These are phyloP conservation scores for Polyommatus icarus DNA, from an alignment of 2,888 invertebrate species.

Conservation along the genomic window DNA sequence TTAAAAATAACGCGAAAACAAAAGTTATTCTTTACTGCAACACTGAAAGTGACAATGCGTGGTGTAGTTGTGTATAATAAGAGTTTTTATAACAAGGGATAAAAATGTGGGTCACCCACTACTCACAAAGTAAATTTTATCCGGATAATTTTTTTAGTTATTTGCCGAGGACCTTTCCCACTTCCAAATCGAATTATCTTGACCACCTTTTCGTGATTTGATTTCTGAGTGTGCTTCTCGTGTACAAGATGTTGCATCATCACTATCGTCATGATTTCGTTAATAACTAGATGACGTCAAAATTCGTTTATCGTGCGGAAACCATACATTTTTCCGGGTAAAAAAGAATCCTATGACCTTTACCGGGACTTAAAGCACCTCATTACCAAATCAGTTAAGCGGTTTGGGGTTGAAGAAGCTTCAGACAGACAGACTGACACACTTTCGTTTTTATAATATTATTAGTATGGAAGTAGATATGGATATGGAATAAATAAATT, in stretches of 20 bases:
- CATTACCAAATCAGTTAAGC: too few species aligned
- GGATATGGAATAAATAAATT: too few species aligned
- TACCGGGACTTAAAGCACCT: too few species aligned
- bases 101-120: conserved; percentile 6
- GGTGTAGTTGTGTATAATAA: not conserved
- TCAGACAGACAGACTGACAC: too few species aligned
- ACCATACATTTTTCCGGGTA: too few species aligned
- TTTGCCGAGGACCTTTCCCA: conserved; percentile 11
- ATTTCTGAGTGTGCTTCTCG: conserved; percentile 4
- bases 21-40: conserved; percentile 17
- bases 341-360: too few species aligned
- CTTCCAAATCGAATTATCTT: conserved; percentile 17
- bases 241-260: not conserved
- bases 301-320: too few species aligned
- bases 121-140: conserved; percentile 7
- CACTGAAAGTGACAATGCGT: conserved; percentile 17
- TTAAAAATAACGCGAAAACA: conserved; percentile 9
- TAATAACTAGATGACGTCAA: too few species aligned
- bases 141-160: conserved; percentile 1
- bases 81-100: conserved; percentile 22
- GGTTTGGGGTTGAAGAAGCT: too few species aligned
- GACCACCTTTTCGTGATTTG: conserved; percentile 14
- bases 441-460: too few species aligned
- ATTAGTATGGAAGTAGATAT: too few species aligned
- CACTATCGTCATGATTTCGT: not conserved